A percentile compares a stretch with the other conserved stretches of the same genome.
Evolutionary conservation across 2,113 vertebrate genomes (phyloP).

Genomic region (Lampris megalopsis): DNA sequence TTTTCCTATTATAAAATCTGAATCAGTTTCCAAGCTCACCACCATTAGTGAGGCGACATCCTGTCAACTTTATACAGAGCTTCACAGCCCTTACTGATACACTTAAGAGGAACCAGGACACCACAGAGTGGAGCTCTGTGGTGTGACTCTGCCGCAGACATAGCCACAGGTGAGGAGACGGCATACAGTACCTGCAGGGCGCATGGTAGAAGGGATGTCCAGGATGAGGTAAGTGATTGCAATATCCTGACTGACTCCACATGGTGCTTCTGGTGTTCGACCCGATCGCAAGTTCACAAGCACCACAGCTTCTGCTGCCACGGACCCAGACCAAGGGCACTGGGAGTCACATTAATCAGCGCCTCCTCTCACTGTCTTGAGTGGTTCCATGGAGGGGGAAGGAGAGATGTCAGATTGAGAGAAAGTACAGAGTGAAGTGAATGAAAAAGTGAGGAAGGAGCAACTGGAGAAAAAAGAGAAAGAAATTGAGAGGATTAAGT

Average conservation of each 20-base stretch:
- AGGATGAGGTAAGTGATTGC: constrained; percentile 80
- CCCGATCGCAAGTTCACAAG: constrained; percentile 34
- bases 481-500: constrained; percentile 29
- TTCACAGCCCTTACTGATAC: not conserved
- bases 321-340: constrained; percentile 32
- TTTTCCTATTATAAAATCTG: not conserved
- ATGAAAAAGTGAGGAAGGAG: constrained; percentile 15
- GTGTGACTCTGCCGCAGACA: not conserved
- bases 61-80: not conserved
- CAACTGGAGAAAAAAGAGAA: not conserved
- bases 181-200: constrained; percentile 87
- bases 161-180: not conserved
- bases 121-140: not conserved
- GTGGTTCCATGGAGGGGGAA: constrained; percentile 49
- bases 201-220: constrained; percentile 87
- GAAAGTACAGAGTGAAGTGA: constrained; percentile 15
- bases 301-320: constrained; percentile 10
- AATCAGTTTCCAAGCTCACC: no score
- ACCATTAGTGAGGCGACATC: not conserved
- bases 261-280: constrained; percentile 71
- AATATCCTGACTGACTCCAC: constrained; percentile 84
- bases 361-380: constrained; percentile 35
- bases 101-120: not conserved
- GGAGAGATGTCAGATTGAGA: constrained; percentile 12
- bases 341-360: constrained; percentile 51